Evolutionary conservation across 2,113 vertebrate species (phyloP), one percentile per base, ranked within the genome.

Genomic region (Mesembrinibis cayennensis): DNA sequence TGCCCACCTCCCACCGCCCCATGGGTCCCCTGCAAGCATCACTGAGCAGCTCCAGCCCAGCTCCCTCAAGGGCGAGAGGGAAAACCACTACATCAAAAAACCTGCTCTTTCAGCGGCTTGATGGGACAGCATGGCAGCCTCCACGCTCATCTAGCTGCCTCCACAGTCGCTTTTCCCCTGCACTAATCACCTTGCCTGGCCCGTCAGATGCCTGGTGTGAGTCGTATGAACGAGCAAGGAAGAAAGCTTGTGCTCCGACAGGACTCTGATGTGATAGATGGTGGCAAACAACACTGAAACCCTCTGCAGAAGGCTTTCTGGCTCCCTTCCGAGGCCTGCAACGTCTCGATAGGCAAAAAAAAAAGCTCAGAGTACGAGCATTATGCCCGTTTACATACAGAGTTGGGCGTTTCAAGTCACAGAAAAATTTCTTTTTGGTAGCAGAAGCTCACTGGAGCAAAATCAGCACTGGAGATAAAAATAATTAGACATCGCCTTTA

Each of bases 1-100:
- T 7, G 74, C 30, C 25, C 0, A 1, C 13, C 13, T 42, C 30
- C 67, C 58, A 40, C 10, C 0, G 0, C 6, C 20, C 45, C n/a
- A 5, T 3, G 6, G 23, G 27, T 70, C 10, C 72, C 63, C 18
- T 22, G 55, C 20, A 55, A 86, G 82, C 69, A 70, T 30, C 61
- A 73, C 8, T 4, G 3, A 58, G 53, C 73, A 55, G 26, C 69
- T 74, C 65, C 5, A 7, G 38, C 27, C 21, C 4, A 21, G 47
- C 44, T 71, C 10, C 34, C 65, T 26, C 65, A 67, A 6, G 16
- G 40, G 61, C 6, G 16, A 74, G 32, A 30, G 53, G 25, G 34
- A 76, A 90, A 62, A 53, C 10, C 23, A 30, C 10, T 0, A 8
- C 0, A 0, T 32, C 47, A 32, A 29, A 69, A 67, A 29, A 10